Percentiles rank a stretch among this genome's conserved stretches.
phyloP scores from a whole-genome alignment of 2,113 vertebrate genomes.

The Pelusios castaneus region DNA sequence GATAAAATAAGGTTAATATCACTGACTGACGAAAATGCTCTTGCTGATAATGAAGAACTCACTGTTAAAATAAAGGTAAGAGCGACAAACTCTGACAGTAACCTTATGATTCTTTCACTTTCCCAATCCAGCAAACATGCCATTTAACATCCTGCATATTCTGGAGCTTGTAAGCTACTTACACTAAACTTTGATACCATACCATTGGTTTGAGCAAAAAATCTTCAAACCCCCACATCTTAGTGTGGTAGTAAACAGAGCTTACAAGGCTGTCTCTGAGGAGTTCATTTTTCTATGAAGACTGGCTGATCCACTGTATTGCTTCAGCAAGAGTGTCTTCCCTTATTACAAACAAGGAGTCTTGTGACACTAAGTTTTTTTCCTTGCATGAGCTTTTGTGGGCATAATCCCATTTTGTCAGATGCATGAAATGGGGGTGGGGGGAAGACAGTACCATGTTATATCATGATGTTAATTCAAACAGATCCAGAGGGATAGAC shows the following conservation, averaged over 20 bases:
- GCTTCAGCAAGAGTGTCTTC: neutral
- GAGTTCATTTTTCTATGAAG: too few species aligned
- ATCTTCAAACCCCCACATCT: neutral
- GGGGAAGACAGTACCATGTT: too few species aligned
- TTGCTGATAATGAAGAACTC: slow-evolving; percentile 89
- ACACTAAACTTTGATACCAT: neutral
- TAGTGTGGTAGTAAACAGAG: neutral
- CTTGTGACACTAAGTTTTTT: too few species aligned
- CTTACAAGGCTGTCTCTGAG: neutral
- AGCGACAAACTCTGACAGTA: neutral
- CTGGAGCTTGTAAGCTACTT: neutral
- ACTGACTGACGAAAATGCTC: slow-evolving; percentile 87
- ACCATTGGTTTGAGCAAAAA: neutral
- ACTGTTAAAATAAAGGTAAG: slow-evolving; percentile 94
- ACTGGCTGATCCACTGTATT: neutral
- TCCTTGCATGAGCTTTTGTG: too few species aligned
- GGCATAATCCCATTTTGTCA: too few species aligned
- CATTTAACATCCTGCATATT: neutral
- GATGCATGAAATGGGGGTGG: too few species aligned
- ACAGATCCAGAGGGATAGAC: too few species aligned
- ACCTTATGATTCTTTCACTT: rapidly evolving
- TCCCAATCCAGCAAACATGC: neutral
- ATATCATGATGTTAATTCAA: too few species aligned
- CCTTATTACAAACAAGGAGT: neutral
- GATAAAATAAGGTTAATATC: slow-evolving; percentile 94